These are phyloP conservation scores for Otolemur crassicaudatus DNA, from an alignment of 2,797 vertebrate species.

Conservation along the genomic window DNA sequence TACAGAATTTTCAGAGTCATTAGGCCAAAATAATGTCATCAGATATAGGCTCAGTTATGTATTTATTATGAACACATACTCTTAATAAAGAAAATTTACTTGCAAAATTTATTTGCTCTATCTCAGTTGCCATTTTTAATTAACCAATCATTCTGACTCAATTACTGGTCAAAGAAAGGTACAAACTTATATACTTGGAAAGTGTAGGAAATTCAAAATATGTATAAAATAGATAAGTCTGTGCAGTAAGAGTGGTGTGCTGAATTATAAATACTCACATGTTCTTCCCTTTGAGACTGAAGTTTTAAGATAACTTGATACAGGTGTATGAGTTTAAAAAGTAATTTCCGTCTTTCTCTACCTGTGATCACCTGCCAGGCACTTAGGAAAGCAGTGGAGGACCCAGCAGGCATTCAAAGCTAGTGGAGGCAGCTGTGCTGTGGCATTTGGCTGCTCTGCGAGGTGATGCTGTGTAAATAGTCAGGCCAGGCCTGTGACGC, in stretches of 20 bases:
- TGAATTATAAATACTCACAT: slow-evolving; percentile 37
- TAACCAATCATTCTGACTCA: slow-evolving; percentile 37
- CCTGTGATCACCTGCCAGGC: slow-evolving; percentile 25
- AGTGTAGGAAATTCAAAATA: background rate
- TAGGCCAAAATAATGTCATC: slow-evolving; percentile 51
- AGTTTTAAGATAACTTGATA: slow-evolving; percentile 51
- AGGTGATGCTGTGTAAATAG: background rate
- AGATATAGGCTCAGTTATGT: background rate
- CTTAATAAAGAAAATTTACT: slow-evolving; percentile 36
- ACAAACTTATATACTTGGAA: background rate
- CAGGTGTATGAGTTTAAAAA: slow-evolving; percentile 59
- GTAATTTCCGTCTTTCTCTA: slow-evolving; percentile 35
- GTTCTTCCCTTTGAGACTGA: background rate
- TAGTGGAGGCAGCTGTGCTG: slow-evolving; percentile 57
- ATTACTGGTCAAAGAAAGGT: background rate
- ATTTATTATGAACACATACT: slow-evolving; percentile 36
- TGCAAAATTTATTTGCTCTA: slow-evolving; percentile 44
- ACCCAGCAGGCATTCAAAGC: slow-evolving; percentile 8
- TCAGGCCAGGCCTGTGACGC: background rate
- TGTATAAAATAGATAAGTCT: background rate
- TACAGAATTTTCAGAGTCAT: slow-evolving; percentile 35
- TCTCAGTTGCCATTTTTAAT: slow-evolving; percentile 51
- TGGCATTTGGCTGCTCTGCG: background rate
- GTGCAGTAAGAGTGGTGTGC: background rate
- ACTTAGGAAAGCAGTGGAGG: slow-evolving; percentile 23